Conservation (phyloP, 2,113 vertebrate species). For the Notothenia rossii region DNA sequence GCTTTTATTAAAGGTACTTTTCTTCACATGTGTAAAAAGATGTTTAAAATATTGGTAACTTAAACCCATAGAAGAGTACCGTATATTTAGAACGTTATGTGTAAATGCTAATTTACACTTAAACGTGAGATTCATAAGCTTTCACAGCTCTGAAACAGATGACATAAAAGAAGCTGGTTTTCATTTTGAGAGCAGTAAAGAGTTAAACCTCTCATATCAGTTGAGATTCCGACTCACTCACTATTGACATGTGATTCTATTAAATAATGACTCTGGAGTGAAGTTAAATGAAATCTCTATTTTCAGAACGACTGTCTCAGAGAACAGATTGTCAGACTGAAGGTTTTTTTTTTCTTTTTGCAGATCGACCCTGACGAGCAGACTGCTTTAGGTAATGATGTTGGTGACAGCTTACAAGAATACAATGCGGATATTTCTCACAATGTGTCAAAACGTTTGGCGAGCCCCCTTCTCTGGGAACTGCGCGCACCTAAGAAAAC, state of each 20-base stretch:
- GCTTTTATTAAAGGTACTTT: no score
- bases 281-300: neutral
- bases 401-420: conserved; percentile 77
- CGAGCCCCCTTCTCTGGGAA: conserved; percentile 81
- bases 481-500: conserved; percentile 93
- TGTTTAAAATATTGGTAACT: no score
- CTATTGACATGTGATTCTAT: neutral
- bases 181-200: no score
- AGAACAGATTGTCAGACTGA: neutral
- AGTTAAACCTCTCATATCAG: no score
- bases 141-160: no score
- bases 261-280: neutral
- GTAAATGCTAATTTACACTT: no score
- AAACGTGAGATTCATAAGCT: no score
- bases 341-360: neutral
- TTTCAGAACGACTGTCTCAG: neutral
- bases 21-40: no score
- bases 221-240: no score
- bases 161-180: no score
- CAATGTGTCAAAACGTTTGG: conserved; percentile 89
- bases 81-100: no score
- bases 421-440: conserved; percentile 85
- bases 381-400: conserved; percentile 48
- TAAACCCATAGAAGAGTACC: no score
- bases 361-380: neutral